Base-by-base conservation (phyloP, 2,113 vertebrate species). In the Leucopsar rothschildi region DNA sequence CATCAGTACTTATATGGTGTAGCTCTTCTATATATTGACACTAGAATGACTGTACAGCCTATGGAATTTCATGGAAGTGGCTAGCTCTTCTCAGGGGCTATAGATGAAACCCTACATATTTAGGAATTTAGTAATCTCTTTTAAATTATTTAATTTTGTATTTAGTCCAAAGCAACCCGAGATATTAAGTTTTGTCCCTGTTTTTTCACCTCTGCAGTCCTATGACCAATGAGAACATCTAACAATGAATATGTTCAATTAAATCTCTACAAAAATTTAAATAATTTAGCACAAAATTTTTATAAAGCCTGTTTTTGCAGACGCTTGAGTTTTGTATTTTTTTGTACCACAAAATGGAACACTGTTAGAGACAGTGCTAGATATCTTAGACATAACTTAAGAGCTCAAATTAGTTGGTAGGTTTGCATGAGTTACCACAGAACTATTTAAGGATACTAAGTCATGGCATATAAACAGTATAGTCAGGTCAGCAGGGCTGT, bases 371-470 rank as follows among this genome's bases (percentile, higher is more conserved):
- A 53, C 10, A 29, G 28, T 53, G 52, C 52, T 18, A 52, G 50
- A 28, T 50, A 52, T 29, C 28, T 29, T 53, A 53, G 24, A 86
- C 40, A 23, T 49, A 44, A 25, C 11, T 35, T 55, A 52, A 44
- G 49, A 93, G 16, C 15, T 92, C 2, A 11, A 52, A 71, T 59
- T 42, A 56, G 4, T 42, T 66, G 11, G 18, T 82, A 42, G 10
- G 6, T 65, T 90, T 93, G 45, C 55, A 52, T 77, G 55, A 83
- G 40, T 49, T 93, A 60, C 12, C 40, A 47, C 10, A 53, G 80
- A 75, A 69, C 37, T 82, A 65, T 86, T 72, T 90, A 55, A 86
- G 37, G 10, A 45, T 82, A 80, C 25, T 61, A 82, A 86, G 40
- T 90, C 71, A 57, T 49, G 24, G 18, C 2, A 3, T 69, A 56